Evolutionary conservation across 2,113 vertebrate genomes (phyloP).

Genomic region (Alligator sinensis): DNA sequence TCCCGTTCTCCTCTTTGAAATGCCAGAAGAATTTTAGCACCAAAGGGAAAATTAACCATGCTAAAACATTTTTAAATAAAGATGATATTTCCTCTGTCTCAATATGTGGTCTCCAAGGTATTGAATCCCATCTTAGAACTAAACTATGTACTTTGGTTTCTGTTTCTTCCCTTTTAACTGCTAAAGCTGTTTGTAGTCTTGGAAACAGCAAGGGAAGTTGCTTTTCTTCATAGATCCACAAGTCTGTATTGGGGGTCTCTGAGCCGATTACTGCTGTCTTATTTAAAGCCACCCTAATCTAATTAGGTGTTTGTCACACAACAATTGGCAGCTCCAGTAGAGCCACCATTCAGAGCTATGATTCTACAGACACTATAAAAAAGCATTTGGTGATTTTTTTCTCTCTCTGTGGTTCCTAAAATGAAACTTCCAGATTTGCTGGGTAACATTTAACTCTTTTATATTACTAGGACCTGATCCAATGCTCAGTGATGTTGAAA

Average conservation of each 20-base stretch:
- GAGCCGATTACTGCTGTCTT: neutral
- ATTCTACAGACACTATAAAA: neutral
- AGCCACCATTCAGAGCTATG: neutral
- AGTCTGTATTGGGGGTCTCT: neutral
- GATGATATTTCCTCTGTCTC: neutral
- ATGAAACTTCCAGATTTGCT: neutral
- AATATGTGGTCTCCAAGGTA: neutral
- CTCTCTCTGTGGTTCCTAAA: neutral
- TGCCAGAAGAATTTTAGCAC: neutral
- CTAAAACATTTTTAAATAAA: neutral
- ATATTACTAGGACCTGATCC: neutral
- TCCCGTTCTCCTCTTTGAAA: neutral
- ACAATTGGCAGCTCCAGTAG: neutral
- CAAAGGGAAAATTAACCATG: neutral
- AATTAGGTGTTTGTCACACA: conserved; percentile 10
- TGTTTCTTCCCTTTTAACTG: fast-evolving
- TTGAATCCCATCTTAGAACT: neutral
- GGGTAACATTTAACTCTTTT: neutral
- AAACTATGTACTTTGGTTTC: neutral
- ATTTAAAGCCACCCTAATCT: conserved; percentile 48
- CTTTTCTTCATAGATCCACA: fast-evolving
- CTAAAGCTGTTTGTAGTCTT: neutral
- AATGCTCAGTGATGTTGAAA: neutral
- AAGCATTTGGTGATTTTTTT: neutral
- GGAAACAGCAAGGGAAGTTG: neutral